phyloP scores from a whole-genome alignment of 2,888 invertebrate species.

The Oscheius sp. region DNA sequence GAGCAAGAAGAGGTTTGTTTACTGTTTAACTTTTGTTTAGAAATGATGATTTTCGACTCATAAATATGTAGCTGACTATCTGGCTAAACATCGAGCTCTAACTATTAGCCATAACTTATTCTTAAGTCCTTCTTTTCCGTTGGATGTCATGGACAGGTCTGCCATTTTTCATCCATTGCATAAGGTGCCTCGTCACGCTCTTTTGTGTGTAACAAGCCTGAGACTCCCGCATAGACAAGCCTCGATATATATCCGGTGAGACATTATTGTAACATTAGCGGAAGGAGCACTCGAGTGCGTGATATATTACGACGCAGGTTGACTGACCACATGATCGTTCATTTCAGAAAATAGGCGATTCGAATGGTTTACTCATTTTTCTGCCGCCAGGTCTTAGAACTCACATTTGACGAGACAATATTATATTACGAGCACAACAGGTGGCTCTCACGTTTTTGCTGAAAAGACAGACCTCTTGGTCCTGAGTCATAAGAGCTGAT shows the following conservation, averaged over 20 bases:
- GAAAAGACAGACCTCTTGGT: conserved; percentile 28
- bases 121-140: too few species aligned
- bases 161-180: conserved; percentile 19
- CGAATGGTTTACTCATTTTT: neutral
- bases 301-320: conserved; percentile 26
- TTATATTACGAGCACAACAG: conserved; percentile 25
- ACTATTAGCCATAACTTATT: too few species aligned
- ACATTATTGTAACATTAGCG: conserved; percentile 28
- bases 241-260: conserved; percentile 24
- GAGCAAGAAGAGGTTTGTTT: too few species aligned
- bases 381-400: neutral
- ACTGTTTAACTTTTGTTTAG: too few species aligned
- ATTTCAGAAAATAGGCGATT: neutral
- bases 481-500: conserved; percentile 23
- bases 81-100: too few species aligned
- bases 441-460: conserved; percentile 18
- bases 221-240: conserved; percentile 22
- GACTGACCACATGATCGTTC: conserved; percentile 24
- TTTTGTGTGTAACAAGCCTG: conserved; percentile 24
- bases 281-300: conserved; percentile 21
- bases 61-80: too few species aligned
- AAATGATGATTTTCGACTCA: too few species aligned
- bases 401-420: conserved; percentile 17
- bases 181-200: conserved; percentile 16
- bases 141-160: too few species aligned